Percentiles rank a stretch among this genome's conserved stretches.
These are phyloP conservation scores for Acrobeloides nanus DNA, from an alignment of 2,888 invertebrate genomes.

Conservation along the genomic window DNA sequence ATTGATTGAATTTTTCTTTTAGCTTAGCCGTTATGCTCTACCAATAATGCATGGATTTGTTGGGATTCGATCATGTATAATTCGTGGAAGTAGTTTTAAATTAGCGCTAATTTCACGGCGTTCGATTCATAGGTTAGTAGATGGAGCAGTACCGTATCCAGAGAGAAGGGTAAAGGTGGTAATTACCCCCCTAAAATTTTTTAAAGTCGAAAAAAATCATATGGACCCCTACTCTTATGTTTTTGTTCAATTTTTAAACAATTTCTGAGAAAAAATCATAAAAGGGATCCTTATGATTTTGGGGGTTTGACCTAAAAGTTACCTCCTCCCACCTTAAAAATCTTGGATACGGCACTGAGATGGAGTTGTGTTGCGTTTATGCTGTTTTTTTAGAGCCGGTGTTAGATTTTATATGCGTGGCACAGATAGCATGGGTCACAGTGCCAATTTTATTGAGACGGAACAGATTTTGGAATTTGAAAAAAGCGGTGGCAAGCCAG, in stretches of 20 bases:
- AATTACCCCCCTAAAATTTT: no score
- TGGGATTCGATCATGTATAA: constrained; percentile 70
- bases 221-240: no score
- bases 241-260: no score
- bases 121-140: constrained; percentile 66
- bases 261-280: no score
- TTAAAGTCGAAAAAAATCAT: no score
- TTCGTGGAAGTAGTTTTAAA: constrained; percentile 74
- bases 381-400: constrained; percentile 37
- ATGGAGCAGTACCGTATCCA: no score
- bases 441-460: constrained; percentile 95
- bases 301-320: no score
- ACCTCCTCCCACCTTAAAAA: no score
- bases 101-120: constrained; percentile 84
- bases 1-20: constrained; percentile 1
- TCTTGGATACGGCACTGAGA: no score
- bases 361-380: no score
- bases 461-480: constrained; percentile 65
- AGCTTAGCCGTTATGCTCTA: constrained; percentile 55
- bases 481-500: constrained; percentile 17
- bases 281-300: no score
- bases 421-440: constrained; percentile 76
- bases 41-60: constrained; percentile 82
- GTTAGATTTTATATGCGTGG: constrained; percentile 63
- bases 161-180: no score